Conservation (phyloP, 1,140 invertebrate species). For the Saxidomus purpurata region DNA sequence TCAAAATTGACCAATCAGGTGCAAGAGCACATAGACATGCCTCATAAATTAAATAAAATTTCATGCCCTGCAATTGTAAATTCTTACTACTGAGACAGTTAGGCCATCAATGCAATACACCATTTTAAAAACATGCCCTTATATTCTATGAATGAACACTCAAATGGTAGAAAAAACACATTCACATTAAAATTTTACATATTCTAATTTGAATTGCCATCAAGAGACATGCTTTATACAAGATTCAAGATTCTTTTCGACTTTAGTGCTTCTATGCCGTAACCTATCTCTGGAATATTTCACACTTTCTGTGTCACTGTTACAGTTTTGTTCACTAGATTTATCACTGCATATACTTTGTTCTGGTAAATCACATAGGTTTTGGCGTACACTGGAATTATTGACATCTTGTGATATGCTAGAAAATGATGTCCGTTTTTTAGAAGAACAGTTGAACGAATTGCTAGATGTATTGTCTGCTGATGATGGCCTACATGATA, state of each 20-base stretch:
- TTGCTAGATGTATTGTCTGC: background rate
- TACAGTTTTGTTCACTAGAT: background rate
- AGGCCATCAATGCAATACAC: too few relatives aligned
- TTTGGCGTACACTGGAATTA: background rate
- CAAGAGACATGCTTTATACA: slow-evolving; percentile 35
- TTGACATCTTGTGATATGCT: background rate
- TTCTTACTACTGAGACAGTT: too few relatives aligned
- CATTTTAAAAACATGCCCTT: too few relatives aligned
- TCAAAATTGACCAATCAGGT: too few relatives aligned
- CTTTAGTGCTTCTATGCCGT: background rate
- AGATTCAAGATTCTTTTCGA: background rate
- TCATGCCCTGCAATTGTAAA: too few relatives aligned
- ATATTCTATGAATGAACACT: too few relatives aligned
- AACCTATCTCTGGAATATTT: background rate
- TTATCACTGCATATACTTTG: background rate
- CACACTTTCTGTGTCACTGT: background rate
- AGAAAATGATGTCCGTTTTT: background rate
- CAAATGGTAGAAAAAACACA: too few relatives aligned
- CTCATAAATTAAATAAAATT: too few relatives aligned
- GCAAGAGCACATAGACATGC: too few relatives aligned
- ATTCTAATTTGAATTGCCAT: slow-evolving; percentile 1
- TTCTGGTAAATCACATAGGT: background rate
- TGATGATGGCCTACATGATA: background rate
- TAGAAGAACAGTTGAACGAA: background rate
- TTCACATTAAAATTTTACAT: too few relatives aligned